Conservation (phyloP, 2,797 vertebrate species). For the Hypotaenidia philippensis region DNA sequence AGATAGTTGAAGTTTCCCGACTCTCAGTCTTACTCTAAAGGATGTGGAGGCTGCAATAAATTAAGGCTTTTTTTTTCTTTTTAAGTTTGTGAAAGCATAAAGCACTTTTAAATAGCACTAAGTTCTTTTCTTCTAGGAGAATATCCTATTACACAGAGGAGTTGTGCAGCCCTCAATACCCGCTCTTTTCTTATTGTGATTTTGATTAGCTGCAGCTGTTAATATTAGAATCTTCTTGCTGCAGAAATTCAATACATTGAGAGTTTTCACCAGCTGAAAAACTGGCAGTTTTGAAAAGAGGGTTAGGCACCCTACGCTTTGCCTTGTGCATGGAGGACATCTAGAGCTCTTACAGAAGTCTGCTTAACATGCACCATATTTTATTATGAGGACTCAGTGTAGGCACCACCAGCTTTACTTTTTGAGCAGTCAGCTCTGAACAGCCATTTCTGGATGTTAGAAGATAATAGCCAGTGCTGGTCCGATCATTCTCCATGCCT, state of each 20-base stretch:
- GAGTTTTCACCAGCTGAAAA: background rate
- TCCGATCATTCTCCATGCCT: background rate
- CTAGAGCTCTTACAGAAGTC: background rate
- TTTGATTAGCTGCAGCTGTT: slow-evolving; percentile 39
- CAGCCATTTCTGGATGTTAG: background rate
- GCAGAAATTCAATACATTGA: background rate
- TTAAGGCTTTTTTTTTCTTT: background rate
- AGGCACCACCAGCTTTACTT: background rate
- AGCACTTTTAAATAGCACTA: background rate
- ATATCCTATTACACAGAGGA: slow-evolving; percentile 34
- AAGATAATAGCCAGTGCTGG: background rate
- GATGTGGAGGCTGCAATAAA: slow-evolving; percentile 27
- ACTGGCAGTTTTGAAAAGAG: background rate
- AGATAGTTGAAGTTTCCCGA: slow-evolving; percentile 16
- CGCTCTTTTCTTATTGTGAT: background rate
- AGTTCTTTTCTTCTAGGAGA: slow-evolving; percentile 25
- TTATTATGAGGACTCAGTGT: background rate
- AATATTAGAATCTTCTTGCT: slow-evolving; percentile 26
- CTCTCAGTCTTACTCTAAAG: slow-evolving; percentile 13
- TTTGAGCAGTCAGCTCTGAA: background rate
- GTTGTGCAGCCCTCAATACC: background rate
- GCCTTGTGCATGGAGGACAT: background rate
- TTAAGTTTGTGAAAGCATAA: slow-evolving; percentile 19
- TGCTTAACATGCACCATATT: background rate
- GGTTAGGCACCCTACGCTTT: background rate